These are phyloP conservation scores for Tenthredo livida DNA, from an alignment of 2,888 invertebrate species.

Conservation along the genomic window DNA sequence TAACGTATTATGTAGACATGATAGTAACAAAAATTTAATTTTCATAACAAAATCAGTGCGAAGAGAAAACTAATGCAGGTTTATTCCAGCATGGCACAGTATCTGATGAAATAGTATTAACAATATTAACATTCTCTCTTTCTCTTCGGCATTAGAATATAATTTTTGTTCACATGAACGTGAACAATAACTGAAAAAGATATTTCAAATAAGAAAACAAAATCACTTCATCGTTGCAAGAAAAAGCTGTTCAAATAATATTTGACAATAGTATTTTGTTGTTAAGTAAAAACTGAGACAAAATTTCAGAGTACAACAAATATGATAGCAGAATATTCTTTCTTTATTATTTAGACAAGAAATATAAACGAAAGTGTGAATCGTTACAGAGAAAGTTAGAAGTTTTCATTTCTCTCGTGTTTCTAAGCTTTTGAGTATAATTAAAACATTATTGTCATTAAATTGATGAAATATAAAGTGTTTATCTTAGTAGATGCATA, in stretches of 20 bases:
- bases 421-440: background rate
- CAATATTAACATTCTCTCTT: background rate
- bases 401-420: background rate
- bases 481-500: background rate
- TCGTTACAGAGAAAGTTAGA: background rate
- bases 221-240: background rate
- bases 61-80: background rate
- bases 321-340: background rate
- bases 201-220: background rate
- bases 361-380: background rate
- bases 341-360: background rate
- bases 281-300: background rate
- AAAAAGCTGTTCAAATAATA: background rate
- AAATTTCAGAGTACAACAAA: background rate
- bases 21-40: background rate
- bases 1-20: background rate
- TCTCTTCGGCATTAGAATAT: background rate
- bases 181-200: background rate
- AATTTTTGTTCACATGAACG: background rate
- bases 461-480: background rate
- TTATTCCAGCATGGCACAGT: constrained; percentile 6
- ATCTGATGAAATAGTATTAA: background rate
- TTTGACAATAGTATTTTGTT: background rate
- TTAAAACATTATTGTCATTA: background rate
- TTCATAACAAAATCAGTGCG: background rate